These are phyloP conservation scores for Liopterus haemorrhoidalis DNA, from an alignment of 2,888 invertebrate genomes.

Conservation along the genomic window DNA sequence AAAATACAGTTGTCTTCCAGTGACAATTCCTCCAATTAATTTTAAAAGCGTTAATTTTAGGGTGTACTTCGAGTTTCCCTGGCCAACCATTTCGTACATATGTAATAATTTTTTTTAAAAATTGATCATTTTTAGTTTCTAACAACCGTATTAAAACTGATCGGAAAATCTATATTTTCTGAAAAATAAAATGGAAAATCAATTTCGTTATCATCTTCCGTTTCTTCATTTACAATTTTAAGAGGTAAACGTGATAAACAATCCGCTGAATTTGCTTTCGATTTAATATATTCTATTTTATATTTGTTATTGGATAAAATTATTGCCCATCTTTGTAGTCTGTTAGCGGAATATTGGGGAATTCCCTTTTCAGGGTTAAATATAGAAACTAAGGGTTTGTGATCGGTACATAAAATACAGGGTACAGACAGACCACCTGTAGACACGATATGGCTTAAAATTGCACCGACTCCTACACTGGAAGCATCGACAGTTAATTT, in stretches of 20 bases:
- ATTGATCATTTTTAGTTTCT: not conserved
- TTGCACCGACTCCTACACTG: conserved; percentile 15
- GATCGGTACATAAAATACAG: conserved; percentile 1
- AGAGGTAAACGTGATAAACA: conserved; percentile 2
- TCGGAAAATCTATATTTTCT: not conserved
- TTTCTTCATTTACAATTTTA: conserved; percentile 3
- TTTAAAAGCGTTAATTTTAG: too few species aligned
- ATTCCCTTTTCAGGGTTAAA: conserved; percentile 5
- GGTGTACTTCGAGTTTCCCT: conserved; percentile 11
- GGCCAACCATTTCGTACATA: conserved; percentile 20
- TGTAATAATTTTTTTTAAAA: conserved; percentile 1
- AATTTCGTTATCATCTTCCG: conserved; percentile 26
- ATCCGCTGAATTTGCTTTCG: conserved; percentile 1
- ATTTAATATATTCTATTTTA: conserved; percentile 7
- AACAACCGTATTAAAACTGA: not conserved
- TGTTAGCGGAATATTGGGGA: not conserved
- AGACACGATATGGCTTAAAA: conserved; percentile 23
- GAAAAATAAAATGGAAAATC: conserved; percentile 11
- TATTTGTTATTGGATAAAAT: conserved; percentile 9
- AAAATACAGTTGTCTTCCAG: too few species aligned
- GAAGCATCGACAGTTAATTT: conserved; percentile 25
- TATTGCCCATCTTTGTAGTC: conserved; percentile 4
- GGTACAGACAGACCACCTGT: too few species aligned
- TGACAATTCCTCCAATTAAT: too few species aligned
- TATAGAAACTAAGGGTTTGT: not conserved